phyloP scores from a whole-genome alignment of 2,797 vertebrate genomes.

The Cichlasoma orientale region DNA sequence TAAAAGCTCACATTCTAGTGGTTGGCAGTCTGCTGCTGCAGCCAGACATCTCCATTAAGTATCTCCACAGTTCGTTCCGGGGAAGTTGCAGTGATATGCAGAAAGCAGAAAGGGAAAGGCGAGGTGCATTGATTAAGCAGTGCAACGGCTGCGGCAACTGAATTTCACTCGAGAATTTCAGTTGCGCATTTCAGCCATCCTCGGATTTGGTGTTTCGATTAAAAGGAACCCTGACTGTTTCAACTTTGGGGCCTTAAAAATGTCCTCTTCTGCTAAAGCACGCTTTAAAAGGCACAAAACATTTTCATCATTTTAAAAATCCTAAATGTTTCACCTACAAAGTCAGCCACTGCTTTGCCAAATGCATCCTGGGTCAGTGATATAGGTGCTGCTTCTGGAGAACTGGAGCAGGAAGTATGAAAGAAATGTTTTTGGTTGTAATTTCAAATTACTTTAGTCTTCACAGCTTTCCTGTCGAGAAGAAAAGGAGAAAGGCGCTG shows the following conservation, averaged over 20 bases:
- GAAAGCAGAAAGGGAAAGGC: constrained; percentile 35
- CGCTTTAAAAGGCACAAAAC: background rate
- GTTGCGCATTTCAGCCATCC: constrained; percentile 39
- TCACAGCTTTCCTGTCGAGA: too few species aligned
- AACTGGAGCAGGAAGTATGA: background rate
- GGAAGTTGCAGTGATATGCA: constrained; percentile 42
- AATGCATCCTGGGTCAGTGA: background rate
- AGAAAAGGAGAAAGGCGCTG: too few species aligned
- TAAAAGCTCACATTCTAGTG: constrained; percentile 17
- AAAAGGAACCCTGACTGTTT: background rate
- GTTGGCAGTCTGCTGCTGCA: constrained; percentile 3
- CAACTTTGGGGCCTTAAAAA: background rate
- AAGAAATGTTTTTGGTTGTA: too few species aligned
- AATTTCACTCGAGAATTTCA: constrained; percentile 50
- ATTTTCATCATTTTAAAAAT: background rate
- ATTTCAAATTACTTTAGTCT: too few species aligned
- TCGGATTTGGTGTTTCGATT: constrained; percentile 8
- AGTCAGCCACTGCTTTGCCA: background rate
- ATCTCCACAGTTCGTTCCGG: constrained; percentile 57
- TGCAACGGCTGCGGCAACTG: constrained; percentile 54
- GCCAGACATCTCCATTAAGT: constrained; percentile 42
- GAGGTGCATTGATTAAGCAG: constrained; percentile 49
- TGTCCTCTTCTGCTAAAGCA: background rate
- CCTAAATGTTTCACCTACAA: background rate
- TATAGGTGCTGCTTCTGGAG: background rate